These are phyloP conservation scores for Tethya wilhelma DNA, from an alignment of 37 sponge, comb jelly and placozoan genomes.

Conservation along the genomic window DNA sequence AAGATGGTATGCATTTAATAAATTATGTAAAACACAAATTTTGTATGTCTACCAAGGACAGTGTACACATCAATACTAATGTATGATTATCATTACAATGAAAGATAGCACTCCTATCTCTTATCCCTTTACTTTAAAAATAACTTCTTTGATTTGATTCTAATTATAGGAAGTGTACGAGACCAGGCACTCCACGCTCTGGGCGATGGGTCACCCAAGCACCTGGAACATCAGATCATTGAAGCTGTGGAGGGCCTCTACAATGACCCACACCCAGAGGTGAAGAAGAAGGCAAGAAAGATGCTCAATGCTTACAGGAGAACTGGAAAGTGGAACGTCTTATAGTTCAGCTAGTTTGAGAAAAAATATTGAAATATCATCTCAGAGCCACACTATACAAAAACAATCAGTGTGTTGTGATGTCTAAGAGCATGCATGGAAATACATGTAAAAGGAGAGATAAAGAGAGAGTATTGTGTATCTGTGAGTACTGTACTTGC, in stretches of 20 bases:
- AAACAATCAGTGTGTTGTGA: slow-evolving; percentile 5
- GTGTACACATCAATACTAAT: not conserved
- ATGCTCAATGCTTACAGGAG: slow-evolving; percentile 71
- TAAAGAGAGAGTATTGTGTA: too few relatives aligned
- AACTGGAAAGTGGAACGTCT: slow-evolving; percentile 80
- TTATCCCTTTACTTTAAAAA: too few relatives aligned
- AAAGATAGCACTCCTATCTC: too few relatives aligned
- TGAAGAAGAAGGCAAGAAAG: slow-evolving; percentile 77
- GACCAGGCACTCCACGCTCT: slow-evolving; percentile 81
- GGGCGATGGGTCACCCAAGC: slow-evolving; percentile 75
- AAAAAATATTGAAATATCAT: not conserved
- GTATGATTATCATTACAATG: not conserved
- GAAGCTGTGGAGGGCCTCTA: slow-evolving; percentile 62
- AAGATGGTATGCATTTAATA: too few relatives aligned
- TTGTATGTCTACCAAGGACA: not conserved
- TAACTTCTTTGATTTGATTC: too few relatives aligned
- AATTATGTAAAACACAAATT: too few relatives aligned
- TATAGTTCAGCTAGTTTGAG: slow-evolving; percentile 9
- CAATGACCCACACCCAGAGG: slow-evolving; percentile 75
- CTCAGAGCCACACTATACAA: not conserved
- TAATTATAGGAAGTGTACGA: slow-evolving; percentile 37
- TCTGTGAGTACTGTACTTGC: too few relatives aligned
- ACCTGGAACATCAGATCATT: slow-evolving; percentile 63
- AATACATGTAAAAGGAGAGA: too few relatives aligned
- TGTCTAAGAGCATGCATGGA: too few relatives aligned